Evolutionary conservation across 2,797 vertebrate species (phyloP), one percentile per base, ranked within the genome.

Genomic region (Manis javanica): DNA sequence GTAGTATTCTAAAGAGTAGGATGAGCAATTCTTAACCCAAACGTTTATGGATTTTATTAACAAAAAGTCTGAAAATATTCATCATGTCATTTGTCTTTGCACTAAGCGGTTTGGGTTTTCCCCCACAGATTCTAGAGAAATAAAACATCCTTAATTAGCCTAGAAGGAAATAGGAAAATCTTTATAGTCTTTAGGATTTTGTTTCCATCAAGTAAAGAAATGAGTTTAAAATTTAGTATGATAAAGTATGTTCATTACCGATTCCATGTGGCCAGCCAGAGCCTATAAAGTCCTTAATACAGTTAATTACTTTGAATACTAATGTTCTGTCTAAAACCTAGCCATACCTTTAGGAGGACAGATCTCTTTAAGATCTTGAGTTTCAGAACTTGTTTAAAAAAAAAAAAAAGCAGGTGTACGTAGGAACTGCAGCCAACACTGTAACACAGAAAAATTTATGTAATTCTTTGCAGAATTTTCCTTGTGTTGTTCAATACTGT

Each of bases 11-110:
- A 86, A 81, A 72, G 24, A 59, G 29, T 7, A 53, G 31, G 87
- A 74, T 14, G 66, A 46, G 7, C 18, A 34, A 4, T 81, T 87
- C 26, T 84, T 95, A 2, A 46, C 61, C 88, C 26, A 61, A 16
- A 77, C 84, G 34, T 90, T 74, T 95, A n/a, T 88, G 49, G 14
- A 7, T 86, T 51, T 89, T 84, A 66, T 78, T 87, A 86, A 23
- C 39, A 75, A 63, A 83, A 91, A n/a, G 5, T 37, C 39, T 87
- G 21, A 84, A 88, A 90, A 79, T 90, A 77, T 9, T 87, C 2
- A 24, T 87, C 23, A 34, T 88, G 63, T 92, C 51, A 78, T 92
- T 90, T 92, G 77, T 69, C 57, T 95, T 91, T 83, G 49, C 5
- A 57, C 29, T 51, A 63, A 53, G 24, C 78, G 15, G 6, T 77